Percentiles rank a stretch among this genome's conserved stretches.
Evolutionary conservation across 2,888 invertebrate genomes (phyloP).

Genomic region (Eretmocerus hayati): DNA sequence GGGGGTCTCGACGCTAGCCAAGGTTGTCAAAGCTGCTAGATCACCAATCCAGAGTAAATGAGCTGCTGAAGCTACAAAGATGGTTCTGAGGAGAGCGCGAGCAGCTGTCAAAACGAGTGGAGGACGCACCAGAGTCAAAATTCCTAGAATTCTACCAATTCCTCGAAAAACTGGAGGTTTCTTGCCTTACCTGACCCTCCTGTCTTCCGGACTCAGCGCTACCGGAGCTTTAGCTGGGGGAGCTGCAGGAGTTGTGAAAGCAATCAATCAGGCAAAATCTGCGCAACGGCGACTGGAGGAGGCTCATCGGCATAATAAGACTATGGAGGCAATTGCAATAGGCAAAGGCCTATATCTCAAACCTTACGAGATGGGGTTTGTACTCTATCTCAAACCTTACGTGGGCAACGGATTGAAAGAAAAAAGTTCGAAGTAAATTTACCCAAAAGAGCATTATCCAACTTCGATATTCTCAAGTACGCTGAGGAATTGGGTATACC

Average conservation of each 20-base stretch:
- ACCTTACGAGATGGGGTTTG: constrained; percentile 22
- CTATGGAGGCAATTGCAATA: constrained; percentile 29
- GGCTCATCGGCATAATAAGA: constrained; percentile 28
- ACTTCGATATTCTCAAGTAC: constrained; percentile 22
- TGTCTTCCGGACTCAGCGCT: neutral
- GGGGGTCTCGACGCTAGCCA: neutral
- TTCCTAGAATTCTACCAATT: constrained; percentile 3
- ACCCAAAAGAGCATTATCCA: constrained; percentile 26
- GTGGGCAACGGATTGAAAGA: neutral
- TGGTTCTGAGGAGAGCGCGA: neutral
- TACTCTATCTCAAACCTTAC: constrained; percentile 18
- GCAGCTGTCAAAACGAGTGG: neutral
- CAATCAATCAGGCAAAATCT: constrained; percentile 17
- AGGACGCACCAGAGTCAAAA: neutral
- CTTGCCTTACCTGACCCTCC: neutral
- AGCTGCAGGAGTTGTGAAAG: constrained; percentile 6
- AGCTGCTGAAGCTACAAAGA: neutral
- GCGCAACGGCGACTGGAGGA: constrained; percentile 26
- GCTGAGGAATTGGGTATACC: constrained; percentile 21
- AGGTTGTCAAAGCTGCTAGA: neutral
- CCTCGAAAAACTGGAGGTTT: neutral
- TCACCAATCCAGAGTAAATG: neutral
- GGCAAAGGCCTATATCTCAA: constrained; percentile 27
- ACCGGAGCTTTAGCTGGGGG: neutral
- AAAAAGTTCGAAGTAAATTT: constrained; percentile 16